A percentile compares a stretch with the other conserved stretches of the same genome.
Conservation (phyloP, 2,797 vertebrate genomes). For the Rhinoraja longicauda region DNA sequence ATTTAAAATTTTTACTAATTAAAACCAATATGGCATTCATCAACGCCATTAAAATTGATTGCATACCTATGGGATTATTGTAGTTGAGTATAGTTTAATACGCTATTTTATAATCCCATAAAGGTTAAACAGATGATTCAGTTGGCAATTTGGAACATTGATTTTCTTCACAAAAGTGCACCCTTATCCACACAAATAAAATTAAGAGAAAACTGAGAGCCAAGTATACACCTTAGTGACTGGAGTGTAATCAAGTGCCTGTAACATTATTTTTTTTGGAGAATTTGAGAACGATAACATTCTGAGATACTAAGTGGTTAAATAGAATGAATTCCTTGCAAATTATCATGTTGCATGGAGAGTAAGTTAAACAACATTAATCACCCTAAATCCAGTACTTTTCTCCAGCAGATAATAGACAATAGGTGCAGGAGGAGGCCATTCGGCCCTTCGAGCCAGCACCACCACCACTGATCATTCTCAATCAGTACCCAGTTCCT, state of each 20-base stretch:
- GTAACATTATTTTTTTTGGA: too few relatives aligned
- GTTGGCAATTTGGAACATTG: neutral
- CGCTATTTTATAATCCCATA: neutral
- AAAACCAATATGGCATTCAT: neutral
- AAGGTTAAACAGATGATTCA: neutral
- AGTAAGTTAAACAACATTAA: neutral
- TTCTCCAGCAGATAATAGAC: too few relatives aligned
- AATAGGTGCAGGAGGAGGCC: too few relatives aligned
- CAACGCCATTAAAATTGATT: neutral
- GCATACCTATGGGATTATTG: neutral
- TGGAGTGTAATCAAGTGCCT: neutral
- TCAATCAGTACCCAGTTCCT: too few relatives aligned
- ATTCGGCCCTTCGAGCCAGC: too few relatives aligned
- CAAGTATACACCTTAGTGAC: neutral
- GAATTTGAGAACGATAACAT: too few relatives aligned
- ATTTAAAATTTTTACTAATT: neutral
- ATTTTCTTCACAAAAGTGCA: neutral
- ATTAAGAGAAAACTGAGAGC: neutral
- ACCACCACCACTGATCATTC: too few relatives aligned
- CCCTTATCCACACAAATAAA: neutral
- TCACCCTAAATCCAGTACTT: neutral
- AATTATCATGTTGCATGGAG: neutral
- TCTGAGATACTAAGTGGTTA: neutral
- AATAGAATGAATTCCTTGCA: neutral
- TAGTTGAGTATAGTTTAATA: neutral